Percentiles rank a stretch among this genome's conserved stretches.
Conservation (phyloP, 2,797 vertebrate genomes). For the Spondyliosoma cantharus region DNA sequence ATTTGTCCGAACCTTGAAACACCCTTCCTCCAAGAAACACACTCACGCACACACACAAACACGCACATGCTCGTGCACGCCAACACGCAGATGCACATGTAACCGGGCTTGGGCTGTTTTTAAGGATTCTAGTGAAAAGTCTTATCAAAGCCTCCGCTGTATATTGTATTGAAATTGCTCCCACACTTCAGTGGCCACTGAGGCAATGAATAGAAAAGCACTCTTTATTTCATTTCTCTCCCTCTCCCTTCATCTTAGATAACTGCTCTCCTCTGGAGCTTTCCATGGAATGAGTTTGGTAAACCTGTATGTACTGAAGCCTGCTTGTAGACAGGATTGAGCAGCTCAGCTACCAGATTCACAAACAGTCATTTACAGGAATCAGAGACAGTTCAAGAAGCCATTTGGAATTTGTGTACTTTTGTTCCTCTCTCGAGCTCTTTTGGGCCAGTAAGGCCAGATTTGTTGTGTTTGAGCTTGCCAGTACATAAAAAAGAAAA, state of each 20-base stretch:
- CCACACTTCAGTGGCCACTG: slow-evolving; percentile 87
- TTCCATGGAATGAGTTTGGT: slow-evolving; percentile 65
- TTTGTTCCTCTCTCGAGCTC: slow-evolving; percentile 41
- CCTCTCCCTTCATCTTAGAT: slow-evolving; percentile 71
- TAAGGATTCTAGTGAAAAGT: slow-evolving; percentile 63
- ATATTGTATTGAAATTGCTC: slow-evolving; percentile 88
- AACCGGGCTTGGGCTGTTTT: slow-evolving; percentile 63
- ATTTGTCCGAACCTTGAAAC: slow-evolving; percentile 83
- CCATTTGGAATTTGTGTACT: slow-evolving; percentile 60
- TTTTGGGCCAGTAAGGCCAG: slow-evolving; percentile 30
- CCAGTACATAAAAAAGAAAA: slow-evolving; percentile 50
- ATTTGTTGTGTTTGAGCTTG: slow-evolving; percentile 58
- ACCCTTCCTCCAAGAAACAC: slow-evolving; percentile 70
- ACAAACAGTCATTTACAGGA: slow-evolving; percentile 46
- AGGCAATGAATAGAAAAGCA: slow-evolving; percentile 84
- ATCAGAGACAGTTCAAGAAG: slow-evolving; percentile 50
- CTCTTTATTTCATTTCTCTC: slow-evolving; percentile 75
- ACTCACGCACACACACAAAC: slow-evolving; percentile 26
- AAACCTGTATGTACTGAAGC: slow-evolving; percentile 52
- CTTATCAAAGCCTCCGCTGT: slow-evolving; percentile 74
- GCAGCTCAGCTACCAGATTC: slow-evolving; percentile 41
- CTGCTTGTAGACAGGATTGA: slow-evolving; percentile 43
- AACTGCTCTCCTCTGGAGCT: slow-evolving; percentile 65
- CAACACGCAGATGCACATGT: slow-evolving; percentile 60
- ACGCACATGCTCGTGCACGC: slow-evolving; percentile 21